Base-by-base conservation (phyloP, 2,888 invertebrate species). In the Spialia ferax region DNA sequence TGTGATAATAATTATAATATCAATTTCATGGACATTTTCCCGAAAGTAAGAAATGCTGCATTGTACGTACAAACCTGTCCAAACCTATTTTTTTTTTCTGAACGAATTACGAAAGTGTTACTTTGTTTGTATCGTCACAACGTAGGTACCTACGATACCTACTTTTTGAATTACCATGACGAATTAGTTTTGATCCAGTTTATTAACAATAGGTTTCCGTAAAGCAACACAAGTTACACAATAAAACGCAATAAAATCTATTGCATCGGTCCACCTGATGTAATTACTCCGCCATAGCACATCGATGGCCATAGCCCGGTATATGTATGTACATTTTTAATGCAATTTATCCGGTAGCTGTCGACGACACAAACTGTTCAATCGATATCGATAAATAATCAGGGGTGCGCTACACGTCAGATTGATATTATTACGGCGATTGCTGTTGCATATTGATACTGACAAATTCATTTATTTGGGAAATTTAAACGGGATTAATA, bases 341-440 rank as follows among this genome's bases (percentile, higher is more conserved):
- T 65, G 65, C 65, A 65, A 65, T 65, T 59, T 50, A 59, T 59
- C 59, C 32, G 38, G 59, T 23, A 50, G 59, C 59, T 59, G 65
- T 65, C 65, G 59, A 6, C 59, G 50, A 35, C 38, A 59, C 65
- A 52, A 57, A 59, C 59, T 52, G 52, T 59, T 59, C 59, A 59
- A 65, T 65, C 59, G 59, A 65, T 65, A 65, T 59, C 65, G 52
- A 59, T 65, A 65, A 59, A 59, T 65, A 65, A 65, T 65, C 59
- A 65, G 65, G 50, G 64, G 64, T 26, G 11, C 50, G 64, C 15
- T 59, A 42, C 59, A 50, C 59, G 65, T 59, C 65, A 50, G 48
- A 38, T 59, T 65, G 52, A 65, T 65, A 59, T 65, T 52, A 65
- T 65, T 50, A 64, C 57, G 8, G 65, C 38, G 65, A 65, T 59